Conservation (phyloP, 2,113 vertebrate species). For the Phalacrocorax pelagicus region DNA sequence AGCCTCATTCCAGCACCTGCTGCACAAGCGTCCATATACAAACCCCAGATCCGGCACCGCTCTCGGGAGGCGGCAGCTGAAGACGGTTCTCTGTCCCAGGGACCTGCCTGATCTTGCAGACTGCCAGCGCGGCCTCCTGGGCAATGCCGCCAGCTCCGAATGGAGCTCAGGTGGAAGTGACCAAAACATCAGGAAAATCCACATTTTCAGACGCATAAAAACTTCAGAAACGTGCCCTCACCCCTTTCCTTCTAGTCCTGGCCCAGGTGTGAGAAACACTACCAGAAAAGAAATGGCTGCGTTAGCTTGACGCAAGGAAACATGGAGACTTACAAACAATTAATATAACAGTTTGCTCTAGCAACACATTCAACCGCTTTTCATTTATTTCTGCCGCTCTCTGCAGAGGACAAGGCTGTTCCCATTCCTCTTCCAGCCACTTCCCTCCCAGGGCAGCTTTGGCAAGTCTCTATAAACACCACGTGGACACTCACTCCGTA, state of each 20-base stretch:
- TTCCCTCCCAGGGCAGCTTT: not conserved
- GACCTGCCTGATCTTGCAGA: not conserved
- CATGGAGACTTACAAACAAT: not conserved
- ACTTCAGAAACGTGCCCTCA: not conserved
- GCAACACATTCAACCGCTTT: not conserved
- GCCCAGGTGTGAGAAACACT: not conserved
- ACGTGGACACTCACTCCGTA: not conserved
- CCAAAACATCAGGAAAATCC: not conserved
- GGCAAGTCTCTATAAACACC: not conserved
- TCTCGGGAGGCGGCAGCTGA: not conserved
- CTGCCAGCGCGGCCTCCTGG: not conserved
- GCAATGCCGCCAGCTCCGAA: not conserved
- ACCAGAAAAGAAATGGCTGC: not conserved
- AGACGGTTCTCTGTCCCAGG: too few species aligned
- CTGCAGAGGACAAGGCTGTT: not conserved
- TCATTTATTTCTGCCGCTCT: not conserved
- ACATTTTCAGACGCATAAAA: not conserved
- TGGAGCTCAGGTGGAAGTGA: not conserved
- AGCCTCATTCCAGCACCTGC: not conserved
- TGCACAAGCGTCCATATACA: not conserved
- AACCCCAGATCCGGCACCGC: rapidly evolving
- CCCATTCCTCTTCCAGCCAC: not conserved
- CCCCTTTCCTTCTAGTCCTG: not conserved
- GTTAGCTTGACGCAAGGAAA: not conserved
- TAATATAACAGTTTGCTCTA: not conserved